Evolutionary conservation across 2,888 invertebrate species (phyloP).

Genomic region (Polia nebulosa): DNA sequence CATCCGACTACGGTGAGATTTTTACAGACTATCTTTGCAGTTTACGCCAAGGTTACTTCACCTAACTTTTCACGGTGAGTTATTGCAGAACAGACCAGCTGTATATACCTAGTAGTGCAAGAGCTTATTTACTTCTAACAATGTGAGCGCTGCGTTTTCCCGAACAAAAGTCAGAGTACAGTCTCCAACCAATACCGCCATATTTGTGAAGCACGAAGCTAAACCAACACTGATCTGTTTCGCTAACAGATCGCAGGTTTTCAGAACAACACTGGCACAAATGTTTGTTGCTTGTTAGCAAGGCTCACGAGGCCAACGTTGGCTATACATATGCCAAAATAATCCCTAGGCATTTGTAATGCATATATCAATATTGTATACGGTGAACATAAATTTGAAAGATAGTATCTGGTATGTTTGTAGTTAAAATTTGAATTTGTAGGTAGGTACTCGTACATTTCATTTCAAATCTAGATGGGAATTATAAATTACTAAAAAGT

Average conservation of each 20-base stretch:
- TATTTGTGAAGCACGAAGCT: constrained; percentile 50
- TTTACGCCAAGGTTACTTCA: too few species aligned
- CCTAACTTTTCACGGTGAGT: neutral
- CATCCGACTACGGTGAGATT: too few species aligned
- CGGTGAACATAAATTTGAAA: constrained; percentile 33
- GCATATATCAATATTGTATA: constrained; percentile 51
- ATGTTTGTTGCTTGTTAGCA: constrained; percentile 67
- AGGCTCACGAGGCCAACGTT: constrained; percentile 26
- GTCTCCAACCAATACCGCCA: constrained; percentile 14
- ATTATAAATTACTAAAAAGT: too few species aligned
- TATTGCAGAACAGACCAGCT: neutral
- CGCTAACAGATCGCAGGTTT: constrained; percentile 39
- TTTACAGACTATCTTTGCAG: too few species aligned
- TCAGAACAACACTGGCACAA: constrained; percentile 58
- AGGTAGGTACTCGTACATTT: neutral
- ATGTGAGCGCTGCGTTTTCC: neutral
- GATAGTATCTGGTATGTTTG: constrained; percentile 15
- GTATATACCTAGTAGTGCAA: neutral
- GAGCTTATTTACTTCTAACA: neutral
- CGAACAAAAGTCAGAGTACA: constrained; percentile 13
- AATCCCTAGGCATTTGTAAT: constrained; percentile 54
- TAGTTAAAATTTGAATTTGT: constrained; percentile 19
- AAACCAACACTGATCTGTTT: constrained; percentile 47
- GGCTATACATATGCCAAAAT: constrained; percentile 49
- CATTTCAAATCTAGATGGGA: constrained; percentile 9